Base-by-base conservation (phyloP, 2,113 vertebrate genomes). In the Conger conger region DNA sequence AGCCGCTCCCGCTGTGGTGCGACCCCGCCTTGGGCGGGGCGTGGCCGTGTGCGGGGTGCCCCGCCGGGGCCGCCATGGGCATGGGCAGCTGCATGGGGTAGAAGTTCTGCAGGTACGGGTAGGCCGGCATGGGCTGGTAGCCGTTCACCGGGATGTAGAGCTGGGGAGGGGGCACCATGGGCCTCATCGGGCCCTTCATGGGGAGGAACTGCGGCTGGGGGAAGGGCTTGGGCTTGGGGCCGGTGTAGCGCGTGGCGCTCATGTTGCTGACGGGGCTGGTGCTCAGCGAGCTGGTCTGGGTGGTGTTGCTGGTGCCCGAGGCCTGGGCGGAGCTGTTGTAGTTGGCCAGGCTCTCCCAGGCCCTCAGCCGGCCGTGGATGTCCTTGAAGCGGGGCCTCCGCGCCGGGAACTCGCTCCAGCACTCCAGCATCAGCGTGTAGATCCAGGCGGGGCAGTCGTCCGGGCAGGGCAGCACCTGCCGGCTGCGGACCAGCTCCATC, bases 111-210 rank as follows among this genome's bases (percentile, higher is more conserved):
- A 98, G 92, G 89, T 99, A 99, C 6, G 97, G 96, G 1, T 97
- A 97, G 13, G 97, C 96, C 0, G 97, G 96, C 94, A 99, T 96
- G 0, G 97, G 97, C 90, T 99, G 98, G 86, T 99, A 99, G 77
- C 98, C 98, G 0, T 99, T 99, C 82, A 99, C 97, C 0, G 98
- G 98, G 91, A 99, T 99, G 92, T 99, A 99, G 81, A 99, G 96
- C 91, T 99, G 98, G 0, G 96, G 97, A 0, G 96, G 89, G 13
- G 98, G 96, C 20, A 97, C 97, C 95, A 98, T 95, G 0, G 96
- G 96, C 82, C 97, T 94, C 89, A 99, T 96, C 87, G 96, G 97
- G 89, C 97, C 96, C 93, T 98, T 98, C 95, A 99, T 95, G 68
- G 96, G 93, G 89, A 99, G 92, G 91, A 98, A 98, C 88, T 97